Evolutionary conservation across 1,140 invertebrate species (phyloP).

Genomic region (Ceratosolen solmsi): DNA sequence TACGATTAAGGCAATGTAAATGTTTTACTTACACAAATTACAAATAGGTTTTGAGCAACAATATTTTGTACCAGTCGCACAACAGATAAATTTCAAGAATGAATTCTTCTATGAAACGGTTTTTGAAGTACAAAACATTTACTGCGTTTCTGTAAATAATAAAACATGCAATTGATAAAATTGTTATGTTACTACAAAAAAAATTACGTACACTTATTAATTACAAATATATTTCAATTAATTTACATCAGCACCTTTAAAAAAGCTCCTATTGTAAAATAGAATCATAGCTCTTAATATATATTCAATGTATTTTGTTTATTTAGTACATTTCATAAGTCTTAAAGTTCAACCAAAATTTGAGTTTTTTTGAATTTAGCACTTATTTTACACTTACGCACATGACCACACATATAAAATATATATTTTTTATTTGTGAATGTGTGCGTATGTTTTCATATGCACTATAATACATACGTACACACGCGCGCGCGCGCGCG

Average conservation of each 20-base stretch:
- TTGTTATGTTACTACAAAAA: constrained; percentile 26
- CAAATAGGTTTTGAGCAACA: constrained; percentile 62
- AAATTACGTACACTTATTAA: constrained; percentile 1
- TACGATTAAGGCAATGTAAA: constrained; percentile 57
- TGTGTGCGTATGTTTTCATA: constrained; percentile 7
- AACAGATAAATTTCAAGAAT: constrained; percentile 31
- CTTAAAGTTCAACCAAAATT: constrained; percentile 1
- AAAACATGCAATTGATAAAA: constrained; percentile 47
- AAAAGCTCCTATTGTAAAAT: constrained; percentile 38
- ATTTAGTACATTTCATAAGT: constrained; percentile 9
- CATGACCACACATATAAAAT: background rate
- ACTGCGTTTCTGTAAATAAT: constrained; percentile 48
- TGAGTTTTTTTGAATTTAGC: background rate
- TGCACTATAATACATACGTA: too few species aligned
- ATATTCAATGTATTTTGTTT: constrained; percentile 32
- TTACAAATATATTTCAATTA: constrained; percentile 27
- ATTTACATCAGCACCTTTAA: constrained; percentile 23
- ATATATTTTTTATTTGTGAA: background rate
- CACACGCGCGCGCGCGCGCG: too few species aligned
- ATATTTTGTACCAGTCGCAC: constrained; percentile 64
- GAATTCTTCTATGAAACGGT: constrained; percentile 35
- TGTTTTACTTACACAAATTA: constrained; percentile 60
- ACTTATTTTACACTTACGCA: background rate
- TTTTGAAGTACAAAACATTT: constrained; percentile 36
- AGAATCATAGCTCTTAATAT: constrained; percentile 29